Conservation (phyloP, 1,140 invertebrate species). For the Aphelenchoides avenae region DNA sequence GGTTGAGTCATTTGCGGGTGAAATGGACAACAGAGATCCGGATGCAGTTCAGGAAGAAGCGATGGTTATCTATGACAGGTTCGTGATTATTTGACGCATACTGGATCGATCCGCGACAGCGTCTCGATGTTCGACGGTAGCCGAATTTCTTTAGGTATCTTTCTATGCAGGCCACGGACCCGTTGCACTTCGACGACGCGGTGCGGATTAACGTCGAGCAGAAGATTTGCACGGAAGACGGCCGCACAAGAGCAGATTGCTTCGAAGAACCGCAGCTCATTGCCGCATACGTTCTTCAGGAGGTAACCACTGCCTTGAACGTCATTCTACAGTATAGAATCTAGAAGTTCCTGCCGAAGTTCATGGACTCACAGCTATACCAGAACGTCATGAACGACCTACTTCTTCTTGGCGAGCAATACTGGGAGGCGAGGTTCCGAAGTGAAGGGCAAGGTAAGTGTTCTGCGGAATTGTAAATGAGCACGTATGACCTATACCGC, state of each 20-base stretch:
- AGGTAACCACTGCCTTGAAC: conserved; percentile 7
- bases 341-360: conserved; percentile 5
- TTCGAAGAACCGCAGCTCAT: conserved; percentile 13
- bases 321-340: neutral
- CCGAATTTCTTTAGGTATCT: conserved; percentile 13
- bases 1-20: conserved; percentile 13
- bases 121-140: neutral
- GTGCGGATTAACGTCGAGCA: conserved; percentile 8
- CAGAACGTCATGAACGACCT: neutral
- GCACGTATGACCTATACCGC: no score
- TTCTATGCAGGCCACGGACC: conserved; percentile 15
- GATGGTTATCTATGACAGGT: conserved; percentile 21
- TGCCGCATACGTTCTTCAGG: conserved; percentile 5
- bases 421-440: no score
- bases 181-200: conserved; percentile 9
- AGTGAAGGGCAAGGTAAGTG: no score
- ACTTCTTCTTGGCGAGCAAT: no score
- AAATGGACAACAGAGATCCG: conserved; percentile 6
- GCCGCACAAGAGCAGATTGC: conserved; percentile 5
- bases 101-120: neutral
- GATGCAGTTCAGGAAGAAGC: conserved; percentile 7
- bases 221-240: conserved; percentile 14
- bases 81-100: neutral
- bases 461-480: no score
- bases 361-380: conserved; percentile 9